These are phyloP conservation scores for Bostrychus sinensis DNA, from an alignment of 2,113 vertebrate species.

Conservation along the genomic window DNA sequence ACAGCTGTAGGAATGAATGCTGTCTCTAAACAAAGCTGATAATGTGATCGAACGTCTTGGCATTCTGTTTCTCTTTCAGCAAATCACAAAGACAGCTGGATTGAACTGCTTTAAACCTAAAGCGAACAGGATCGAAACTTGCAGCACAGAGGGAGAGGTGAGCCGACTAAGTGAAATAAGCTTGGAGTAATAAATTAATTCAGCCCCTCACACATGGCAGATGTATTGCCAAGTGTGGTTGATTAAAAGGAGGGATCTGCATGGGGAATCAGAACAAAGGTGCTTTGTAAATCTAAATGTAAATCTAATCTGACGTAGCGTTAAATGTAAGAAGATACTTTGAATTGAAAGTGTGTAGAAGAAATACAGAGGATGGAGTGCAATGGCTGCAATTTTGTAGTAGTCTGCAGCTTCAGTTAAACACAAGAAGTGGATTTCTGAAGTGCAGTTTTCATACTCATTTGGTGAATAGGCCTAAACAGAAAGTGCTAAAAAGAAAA, in stretches of 20 bases:
- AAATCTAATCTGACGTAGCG: conserved; percentile 34
- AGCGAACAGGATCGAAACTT: conserved; percentile 38
- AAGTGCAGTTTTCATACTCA: too few relatives aligned
- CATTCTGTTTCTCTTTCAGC: conserved; percentile 43
- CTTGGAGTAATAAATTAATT: conserved; percentile 50
- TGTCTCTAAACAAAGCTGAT: conserved; percentile 37
- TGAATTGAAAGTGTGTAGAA: conserved; percentile 16
- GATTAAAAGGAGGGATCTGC: conserved; percentile 56
- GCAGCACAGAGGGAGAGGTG: conserved; percentile 11
- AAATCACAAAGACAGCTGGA: conserved; percentile 39
- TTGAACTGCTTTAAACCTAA: conserved; percentile 41
- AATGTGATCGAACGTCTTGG: conserved; percentile 21
- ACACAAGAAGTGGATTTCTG: neutral
- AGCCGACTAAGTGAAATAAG: conserved; percentile 28
- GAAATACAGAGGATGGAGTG: conserved; percentile 10
- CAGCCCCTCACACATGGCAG: conserved; percentile 44
- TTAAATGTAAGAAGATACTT: conserved; percentile 25
- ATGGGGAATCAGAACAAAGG: conserved; percentile 39
- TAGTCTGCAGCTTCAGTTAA: neutral
- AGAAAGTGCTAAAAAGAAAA: too few relatives aligned
- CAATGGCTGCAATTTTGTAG: neutral
- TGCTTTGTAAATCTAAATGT: conserved; percentile 48
- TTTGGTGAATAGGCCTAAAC: too few relatives aligned
- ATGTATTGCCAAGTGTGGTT: conserved; percentile 48
- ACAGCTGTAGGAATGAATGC: conserved; percentile 18